phyloP scores from a whole-genome alignment of 2,888 invertebrate genomes.

The Andrena fulva region DNA sequence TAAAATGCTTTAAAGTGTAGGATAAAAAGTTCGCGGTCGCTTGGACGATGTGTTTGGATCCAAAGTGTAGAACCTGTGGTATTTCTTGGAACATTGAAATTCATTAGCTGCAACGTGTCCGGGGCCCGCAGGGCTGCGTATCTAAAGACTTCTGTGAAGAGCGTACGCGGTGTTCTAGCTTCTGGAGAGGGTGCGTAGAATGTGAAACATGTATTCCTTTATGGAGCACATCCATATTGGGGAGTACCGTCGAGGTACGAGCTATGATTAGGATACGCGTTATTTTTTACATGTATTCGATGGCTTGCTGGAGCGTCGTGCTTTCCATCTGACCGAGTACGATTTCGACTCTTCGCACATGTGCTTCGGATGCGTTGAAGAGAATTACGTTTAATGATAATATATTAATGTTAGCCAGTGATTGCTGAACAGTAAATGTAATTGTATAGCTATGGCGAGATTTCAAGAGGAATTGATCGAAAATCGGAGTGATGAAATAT shows the following conservation, averaged over 20 bases:
- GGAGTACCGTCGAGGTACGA: constrained; percentile 41
- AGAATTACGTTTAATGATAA: too few species aligned
- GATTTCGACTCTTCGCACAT: constrained; percentile 13
- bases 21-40: too few species aligned
- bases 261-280: constrained; percentile 54
- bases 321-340: constrained; percentile 40
- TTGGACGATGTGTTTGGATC: too few species aligned
- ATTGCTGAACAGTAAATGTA: too few species aligned
- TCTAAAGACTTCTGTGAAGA: constrained; percentile 16
- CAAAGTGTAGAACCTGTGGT: neutral
- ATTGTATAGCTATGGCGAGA: too few species aligned
- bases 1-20: too few species aligned
- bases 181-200: neutral
- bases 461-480: too few species aligned
- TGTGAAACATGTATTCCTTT: constrained; percentile 15
- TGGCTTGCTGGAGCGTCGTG: constrained; percentile 70
- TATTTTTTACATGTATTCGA: constrained; percentile 75
- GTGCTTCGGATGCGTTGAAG: neutral
- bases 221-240: constrained; percentile 34
- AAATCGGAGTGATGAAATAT: too few species aligned
- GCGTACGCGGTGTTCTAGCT: neutral
- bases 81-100: neutral
- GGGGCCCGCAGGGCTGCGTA: constrained; percentile 17
- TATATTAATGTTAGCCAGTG: too few species aligned
- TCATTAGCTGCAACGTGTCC: neutral